phyloP scores from a whole-genome alignment of 1,140 invertebrate genomes.

The Belonocnema kinseyi region DNA sequence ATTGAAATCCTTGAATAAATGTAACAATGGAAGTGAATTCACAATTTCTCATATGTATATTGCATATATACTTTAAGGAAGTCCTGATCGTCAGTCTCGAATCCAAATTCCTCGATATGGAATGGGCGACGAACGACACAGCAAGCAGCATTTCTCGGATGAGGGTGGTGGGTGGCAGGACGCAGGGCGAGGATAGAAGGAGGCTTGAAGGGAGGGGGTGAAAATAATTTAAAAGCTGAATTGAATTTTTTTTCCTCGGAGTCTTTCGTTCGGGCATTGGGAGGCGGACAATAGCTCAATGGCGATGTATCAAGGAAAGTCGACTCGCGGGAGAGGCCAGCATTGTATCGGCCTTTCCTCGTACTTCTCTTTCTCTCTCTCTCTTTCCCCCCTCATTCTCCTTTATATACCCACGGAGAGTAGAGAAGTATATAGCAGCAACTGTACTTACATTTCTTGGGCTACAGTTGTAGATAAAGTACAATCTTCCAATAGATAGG shows the following conservation, averaged over 20 bases:
- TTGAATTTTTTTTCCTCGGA: slow-evolving; percentile 76
- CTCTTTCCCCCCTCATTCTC: slow-evolving; percentile 11
- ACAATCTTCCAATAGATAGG: slow-evolving; percentile 16
- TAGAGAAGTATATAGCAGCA: slow-evolving; percentile 18
- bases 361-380: slow-evolving; percentile 52
- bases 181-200: slow-evolving; percentile 32
- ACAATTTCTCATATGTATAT: too few relatives aligned
- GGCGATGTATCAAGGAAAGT: slow-evolving; percentile 77
- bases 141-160: slow-evolving; percentile 25
- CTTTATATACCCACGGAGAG: slow-evolving; percentile 23
- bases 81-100: slow-evolving; percentile 5
- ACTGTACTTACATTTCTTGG: slow-evolving; percentile 24
- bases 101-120: not conserved
- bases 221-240: slow-evolving; percentile 77
- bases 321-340: slow-evolving; percentile 74
- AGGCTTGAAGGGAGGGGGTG: slow-evolving; percentile 51
- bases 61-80: not conserved
- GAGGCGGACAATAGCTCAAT: slow-evolving; percentile 76
- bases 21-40: too few relatives aligned
- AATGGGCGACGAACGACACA: not conserved
- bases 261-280: slow-evolving; percentile 75
- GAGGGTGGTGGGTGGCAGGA: slow-evolving; percentile 47
- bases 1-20: too few relatives aligned
- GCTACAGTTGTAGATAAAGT: slow-evolving; percentile 17
- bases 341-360: slow-evolving; percentile 75